Evolutionary conservation across 2,888 invertebrate genomes (phyloP).

Genomic region (Rugalucina vietnamica): DNA sequence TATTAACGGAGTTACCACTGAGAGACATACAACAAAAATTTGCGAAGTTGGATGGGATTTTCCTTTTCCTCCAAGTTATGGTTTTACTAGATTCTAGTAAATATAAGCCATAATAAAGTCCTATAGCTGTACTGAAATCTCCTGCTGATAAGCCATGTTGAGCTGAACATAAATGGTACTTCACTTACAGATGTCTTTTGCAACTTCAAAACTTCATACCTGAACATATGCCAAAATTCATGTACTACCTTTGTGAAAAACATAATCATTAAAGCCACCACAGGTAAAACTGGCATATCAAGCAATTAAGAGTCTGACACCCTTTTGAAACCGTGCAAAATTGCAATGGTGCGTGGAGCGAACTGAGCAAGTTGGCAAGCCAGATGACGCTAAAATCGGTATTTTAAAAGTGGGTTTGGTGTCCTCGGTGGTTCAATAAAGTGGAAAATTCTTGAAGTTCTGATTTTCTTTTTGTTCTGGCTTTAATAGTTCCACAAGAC

Average conservation of each 20-base stretch:
- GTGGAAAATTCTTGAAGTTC: neutral
- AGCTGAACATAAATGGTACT: neutral
- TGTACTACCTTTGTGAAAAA: conserved; percentile 6
- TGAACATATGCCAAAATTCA: neutral
- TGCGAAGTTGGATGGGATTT: too few relatives aligned
- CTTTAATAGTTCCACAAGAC: neutral
- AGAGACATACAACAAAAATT: too few relatives aligned
- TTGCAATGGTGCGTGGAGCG: neutral
- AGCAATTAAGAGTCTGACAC: neutral
- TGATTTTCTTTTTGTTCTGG: neutral
- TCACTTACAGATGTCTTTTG: conserved; percentile 1
- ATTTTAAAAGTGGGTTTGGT: neutral
- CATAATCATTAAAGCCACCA: neutral
- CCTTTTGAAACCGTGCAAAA: neutral
- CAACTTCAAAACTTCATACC: neutral
- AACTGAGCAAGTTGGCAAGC: neutral
- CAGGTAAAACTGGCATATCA: neutral
- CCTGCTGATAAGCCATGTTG: too few relatives aligned
- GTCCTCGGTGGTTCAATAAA: neutral
- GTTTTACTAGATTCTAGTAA: too few relatives aligned
- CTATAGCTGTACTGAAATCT: too few relatives aligned
- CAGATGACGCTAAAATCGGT: neutral
- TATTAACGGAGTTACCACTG: too few relatives aligned
- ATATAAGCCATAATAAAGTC: too few relatives aligned
- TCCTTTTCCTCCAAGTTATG: too few relatives aligned